Percentiles rank a stretch among this genome's conserved stretches.
phyloP scores from a whole-genome alignment of 2,888 invertebrate species.

The Steinernema scapterisci region DNA sequence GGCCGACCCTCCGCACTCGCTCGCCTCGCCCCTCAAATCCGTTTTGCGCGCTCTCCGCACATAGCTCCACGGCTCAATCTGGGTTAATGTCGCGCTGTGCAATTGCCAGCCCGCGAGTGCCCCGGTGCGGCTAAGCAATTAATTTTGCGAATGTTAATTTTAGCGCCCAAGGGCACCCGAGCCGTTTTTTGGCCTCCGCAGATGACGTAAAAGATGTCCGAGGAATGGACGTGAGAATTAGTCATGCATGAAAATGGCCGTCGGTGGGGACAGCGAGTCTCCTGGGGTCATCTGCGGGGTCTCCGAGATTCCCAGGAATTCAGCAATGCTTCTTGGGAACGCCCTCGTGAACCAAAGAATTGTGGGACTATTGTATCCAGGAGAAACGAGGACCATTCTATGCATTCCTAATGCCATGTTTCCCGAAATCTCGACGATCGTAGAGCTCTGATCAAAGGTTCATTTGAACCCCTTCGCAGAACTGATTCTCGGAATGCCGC shows the following conservation, averaged over 20 bases:
- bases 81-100: conserved; percentile 31
- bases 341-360: too few species aligned
- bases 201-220: conserved; percentile 29
- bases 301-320: background rate
- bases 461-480: too few species aligned
- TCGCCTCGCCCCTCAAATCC: conserved; percentile 21
- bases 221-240: conserved; percentile 26
- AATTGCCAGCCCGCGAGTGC: conserved; percentile 23
- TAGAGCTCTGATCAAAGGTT: too few species aligned
- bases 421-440: too few species aligned
- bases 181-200: background rate
- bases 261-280: background rate
- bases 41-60: conserved; percentile 7
- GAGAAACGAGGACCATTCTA: too few species aligned
- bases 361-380: too few species aligned
- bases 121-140: conserved; percentile 21
- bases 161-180: conserved; percentile 15
- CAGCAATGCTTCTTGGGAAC: too few species aligned
- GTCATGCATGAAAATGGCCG: background rate
- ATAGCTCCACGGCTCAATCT: conserved; percentile 2
- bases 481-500: too few species aligned
- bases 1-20: background rate
- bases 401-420: too few species aligned
- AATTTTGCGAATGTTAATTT: conserved; percentile 28
- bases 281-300: background rate